These are phyloP conservation scores for Myotis daubentonii DNA, from an alignment of 2,797 vertebrate species.

Conservation along the genomic window DNA sequence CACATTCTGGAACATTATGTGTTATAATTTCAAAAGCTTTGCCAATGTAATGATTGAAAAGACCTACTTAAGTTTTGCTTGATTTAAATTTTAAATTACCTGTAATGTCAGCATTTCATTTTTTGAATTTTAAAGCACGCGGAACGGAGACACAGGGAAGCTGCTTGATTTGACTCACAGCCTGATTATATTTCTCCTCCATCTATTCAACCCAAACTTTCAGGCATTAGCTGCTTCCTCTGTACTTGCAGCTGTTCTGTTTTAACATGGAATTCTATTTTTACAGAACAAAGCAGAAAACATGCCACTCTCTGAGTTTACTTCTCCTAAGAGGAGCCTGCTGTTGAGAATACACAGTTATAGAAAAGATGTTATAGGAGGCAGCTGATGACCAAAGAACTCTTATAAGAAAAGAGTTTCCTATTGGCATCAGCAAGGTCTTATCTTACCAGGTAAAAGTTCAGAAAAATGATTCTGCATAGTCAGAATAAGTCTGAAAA, in stretches of 20 bases:
- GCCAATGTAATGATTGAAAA: neutral
- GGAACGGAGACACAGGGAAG: neutral
- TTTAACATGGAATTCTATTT: slow-evolving; percentile 38
- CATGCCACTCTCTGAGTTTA: neutral
- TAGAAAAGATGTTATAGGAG: neutral
- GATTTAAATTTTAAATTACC: slow-evolving; percentile 30
- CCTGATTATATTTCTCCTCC: neutral
- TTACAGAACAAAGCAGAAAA: slow-evolving; percentile 47
- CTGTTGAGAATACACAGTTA: neutral
- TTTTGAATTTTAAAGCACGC: slow-evolving; percentile 32
- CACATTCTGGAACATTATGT: neutral
- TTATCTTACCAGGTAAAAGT: neutral
- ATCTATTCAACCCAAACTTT: neutral
- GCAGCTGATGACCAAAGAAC: neutral
- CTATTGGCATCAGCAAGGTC: neutral
- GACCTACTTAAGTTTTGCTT: neutral
- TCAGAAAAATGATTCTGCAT: neutral
- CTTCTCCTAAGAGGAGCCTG: neutral
- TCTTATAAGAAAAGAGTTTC: neutral
- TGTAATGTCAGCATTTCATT: neutral
- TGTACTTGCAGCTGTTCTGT: neutral
- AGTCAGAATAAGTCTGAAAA: neutral
- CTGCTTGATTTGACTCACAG: neutral
- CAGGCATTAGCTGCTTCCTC: neutral
- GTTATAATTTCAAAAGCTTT: neutral